phyloP scores from a whole-genome alignment of 2,797 vertebrate genomes.

The Phalanger gymnotis region DNA sequence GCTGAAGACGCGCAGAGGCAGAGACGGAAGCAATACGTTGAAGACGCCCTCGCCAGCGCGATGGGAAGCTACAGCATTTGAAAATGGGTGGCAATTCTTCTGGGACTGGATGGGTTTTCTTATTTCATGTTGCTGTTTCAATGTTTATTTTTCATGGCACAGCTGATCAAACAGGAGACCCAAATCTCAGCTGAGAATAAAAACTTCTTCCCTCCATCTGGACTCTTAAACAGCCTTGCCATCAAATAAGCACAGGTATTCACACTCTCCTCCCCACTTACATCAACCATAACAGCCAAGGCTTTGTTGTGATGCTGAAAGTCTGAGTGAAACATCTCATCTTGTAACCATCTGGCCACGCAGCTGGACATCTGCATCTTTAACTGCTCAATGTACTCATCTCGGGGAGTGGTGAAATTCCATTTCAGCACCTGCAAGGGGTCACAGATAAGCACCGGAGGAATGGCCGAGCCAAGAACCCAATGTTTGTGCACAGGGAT shows the following conservation, averaged over 20 bases:
- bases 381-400: constrained; percentile 97
- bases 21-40: neutral
- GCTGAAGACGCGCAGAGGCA: neutral
- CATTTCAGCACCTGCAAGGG: constrained; percentile 94
- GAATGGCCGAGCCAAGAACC: neutral
- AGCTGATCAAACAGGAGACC: neutral
- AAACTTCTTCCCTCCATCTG: neutral
- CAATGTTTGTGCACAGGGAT: neutral
- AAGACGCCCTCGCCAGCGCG: neutral
- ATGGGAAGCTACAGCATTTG: neutral
- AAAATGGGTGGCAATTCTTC: neutral
- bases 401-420: constrained; percentile 97
- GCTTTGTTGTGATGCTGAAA: constrained; percentile 98
- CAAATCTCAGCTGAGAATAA: neutral
- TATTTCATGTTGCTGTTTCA: neutral
- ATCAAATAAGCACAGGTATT: neutral
- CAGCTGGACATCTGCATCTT: constrained; percentile 96
- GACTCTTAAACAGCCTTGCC: constrained; percentile 3
- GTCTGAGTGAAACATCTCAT: constrained; percentile 97
- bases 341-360: constrained; percentile 95
- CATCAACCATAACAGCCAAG: constrained; percentile 95
- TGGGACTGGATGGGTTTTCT: neutral
- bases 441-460: neutral
- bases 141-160: neutral
- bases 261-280: constrained; percentile 78